phyloP scores from a whole-genome alignment of 2,888 invertebrate genomes.

The Anticlea derivata region DNA sequence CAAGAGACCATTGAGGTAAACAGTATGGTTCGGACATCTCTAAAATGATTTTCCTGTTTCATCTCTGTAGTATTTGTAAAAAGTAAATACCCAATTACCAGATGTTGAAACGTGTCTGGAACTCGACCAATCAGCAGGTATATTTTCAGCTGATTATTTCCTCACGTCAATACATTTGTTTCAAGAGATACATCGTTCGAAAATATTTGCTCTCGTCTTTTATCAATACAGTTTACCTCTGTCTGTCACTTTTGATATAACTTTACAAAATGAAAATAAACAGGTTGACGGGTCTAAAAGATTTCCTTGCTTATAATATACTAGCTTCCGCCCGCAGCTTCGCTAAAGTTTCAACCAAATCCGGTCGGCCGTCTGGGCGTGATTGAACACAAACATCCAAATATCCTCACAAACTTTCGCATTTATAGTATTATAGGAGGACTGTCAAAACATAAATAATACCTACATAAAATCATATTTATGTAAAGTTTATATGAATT shows the following conservation, averaged over 20 bases:
- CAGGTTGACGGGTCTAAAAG: no score
- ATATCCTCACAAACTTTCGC: no score
- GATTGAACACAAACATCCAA: no score
- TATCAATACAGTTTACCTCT: slow-evolving; percentile 40
- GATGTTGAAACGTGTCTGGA: slow-evolving; percentile 18
- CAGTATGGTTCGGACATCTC: not conserved
- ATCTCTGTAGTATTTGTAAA: not conserved
- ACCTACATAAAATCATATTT: no score
- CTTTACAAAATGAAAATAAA: slow-evolving; percentile 49
- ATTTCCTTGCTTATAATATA: no score
- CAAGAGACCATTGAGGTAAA: not conserved
- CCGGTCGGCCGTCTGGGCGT: no score
- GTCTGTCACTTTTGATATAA: slow-evolving; percentile 42
- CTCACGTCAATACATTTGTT: slow-evolving; percentile 16
- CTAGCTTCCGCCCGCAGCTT: no score
- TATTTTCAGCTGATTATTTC: slow-evolving; percentile 22
- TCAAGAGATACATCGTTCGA: slow-evolving; percentile 12
- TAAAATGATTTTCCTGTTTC: not conserved
- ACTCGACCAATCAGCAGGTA: slow-evolving; percentile 18
- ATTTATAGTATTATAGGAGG: no score
- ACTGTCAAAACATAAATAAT: no score
- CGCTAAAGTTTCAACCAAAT: no score
- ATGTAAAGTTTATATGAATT: no score
- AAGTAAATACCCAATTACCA: slow-evolving; percentile 14
- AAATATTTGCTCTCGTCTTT: slow-evolving; percentile 29